Conservation (phyloP, 2,888 invertebrate genomes). For the Heteropelma amictum region DNA sequence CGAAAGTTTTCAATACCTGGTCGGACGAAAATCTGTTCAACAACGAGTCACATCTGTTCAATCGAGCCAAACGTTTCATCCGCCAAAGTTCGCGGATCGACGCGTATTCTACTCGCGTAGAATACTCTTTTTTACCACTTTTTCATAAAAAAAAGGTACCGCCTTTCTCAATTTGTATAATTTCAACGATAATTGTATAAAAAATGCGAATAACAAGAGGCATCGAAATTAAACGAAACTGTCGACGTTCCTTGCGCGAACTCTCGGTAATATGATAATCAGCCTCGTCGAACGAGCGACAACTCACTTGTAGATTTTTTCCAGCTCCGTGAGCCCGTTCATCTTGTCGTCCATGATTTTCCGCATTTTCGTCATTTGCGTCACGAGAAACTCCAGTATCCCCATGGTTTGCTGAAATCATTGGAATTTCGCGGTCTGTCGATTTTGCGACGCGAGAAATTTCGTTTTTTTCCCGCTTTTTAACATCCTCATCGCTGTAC, state of each 20-base stretch:
- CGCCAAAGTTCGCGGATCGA: too few species aligned
- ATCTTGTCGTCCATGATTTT: slow-evolving; percentile 80
- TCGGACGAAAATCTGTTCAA: slow-evolving; percentile 79
- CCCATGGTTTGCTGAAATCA: slow-evolving; percentile 60
- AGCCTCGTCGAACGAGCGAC: slow-evolving; percentile 9
- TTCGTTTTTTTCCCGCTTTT: background rate
- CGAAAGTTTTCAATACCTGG: slow-evolving; percentile 83
- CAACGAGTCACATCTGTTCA: slow-evolving; percentile 11
- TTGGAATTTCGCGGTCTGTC: slow-evolving; percentile 1
- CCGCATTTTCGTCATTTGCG: slow-evolving; percentile 78
- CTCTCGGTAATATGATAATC: background rate
- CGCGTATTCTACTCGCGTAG: too few species aligned
- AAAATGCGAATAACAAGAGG: too few species aligned
- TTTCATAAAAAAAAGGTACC: too few species aligned
- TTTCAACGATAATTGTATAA: too few species aligned
- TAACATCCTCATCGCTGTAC: slow-evolving; percentile 5
- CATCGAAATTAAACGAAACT: too few species aligned
- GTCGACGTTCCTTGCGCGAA: too few species aligned
- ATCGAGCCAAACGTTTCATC: background rate
- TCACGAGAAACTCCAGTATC: slow-evolving; percentile 73
- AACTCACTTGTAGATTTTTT: slow-evolving; percentile 79
- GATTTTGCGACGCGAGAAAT: slow-evolving; percentile 3
- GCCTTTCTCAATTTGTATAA: background rate
- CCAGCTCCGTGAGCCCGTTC: slow-evolving; percentile 74
- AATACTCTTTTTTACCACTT: too few species aligned